Conservation (phyloP, 1,140 invertebrate species). For the Heliconius himera region DNA sequence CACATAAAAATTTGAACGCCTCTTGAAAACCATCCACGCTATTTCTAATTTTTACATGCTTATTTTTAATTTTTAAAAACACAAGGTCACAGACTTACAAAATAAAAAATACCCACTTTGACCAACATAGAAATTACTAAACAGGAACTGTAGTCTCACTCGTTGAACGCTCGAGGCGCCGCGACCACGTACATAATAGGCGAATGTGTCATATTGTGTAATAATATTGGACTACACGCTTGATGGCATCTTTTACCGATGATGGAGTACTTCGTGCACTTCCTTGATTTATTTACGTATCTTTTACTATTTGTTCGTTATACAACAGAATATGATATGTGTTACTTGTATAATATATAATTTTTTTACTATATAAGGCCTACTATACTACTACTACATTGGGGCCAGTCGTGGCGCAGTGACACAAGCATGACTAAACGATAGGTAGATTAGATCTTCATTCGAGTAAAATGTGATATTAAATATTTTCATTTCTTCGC, state of each 20-base stretch:
- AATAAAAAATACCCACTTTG: not conserved
- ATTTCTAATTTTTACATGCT: too few relatives aligned
- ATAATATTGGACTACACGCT: conserved; percentile 16
- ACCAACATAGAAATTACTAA: not conserved
- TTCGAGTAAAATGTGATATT: too few relatives aligned
- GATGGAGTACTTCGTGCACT: conserved; percentile 22
- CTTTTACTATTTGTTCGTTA: conserved; percentile 3
- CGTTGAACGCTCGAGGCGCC: not conserved
- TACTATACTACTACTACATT: too few relatives aligned
- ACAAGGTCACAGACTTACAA: not conserved
- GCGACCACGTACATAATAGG: not conserved
- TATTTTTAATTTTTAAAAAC: too few relatives aligned
- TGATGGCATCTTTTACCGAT: conserved; percentile 23
- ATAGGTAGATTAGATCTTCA: too few relatives aligned
- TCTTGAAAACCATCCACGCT: too few relatives aligned
- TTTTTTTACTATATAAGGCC: too few relatives aligned
- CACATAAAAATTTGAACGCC: too few relatives aligned
- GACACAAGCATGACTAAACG: too few relatives aligned
- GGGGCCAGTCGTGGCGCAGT: too few relatives aligned
- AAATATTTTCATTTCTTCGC: too few relatives aligned
- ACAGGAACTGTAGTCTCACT: not conserved
- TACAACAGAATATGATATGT: not conserved
- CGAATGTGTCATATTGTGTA: conserved; percentile 26
- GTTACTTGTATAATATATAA: not conserved
- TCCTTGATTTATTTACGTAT: conserved; percentile 16